These are phyloP conservation scores for Pristiophorus japonicus DNA, from an alignment of 2,113 vertebrate genomes.

Conservation along the genomic window DNA sequence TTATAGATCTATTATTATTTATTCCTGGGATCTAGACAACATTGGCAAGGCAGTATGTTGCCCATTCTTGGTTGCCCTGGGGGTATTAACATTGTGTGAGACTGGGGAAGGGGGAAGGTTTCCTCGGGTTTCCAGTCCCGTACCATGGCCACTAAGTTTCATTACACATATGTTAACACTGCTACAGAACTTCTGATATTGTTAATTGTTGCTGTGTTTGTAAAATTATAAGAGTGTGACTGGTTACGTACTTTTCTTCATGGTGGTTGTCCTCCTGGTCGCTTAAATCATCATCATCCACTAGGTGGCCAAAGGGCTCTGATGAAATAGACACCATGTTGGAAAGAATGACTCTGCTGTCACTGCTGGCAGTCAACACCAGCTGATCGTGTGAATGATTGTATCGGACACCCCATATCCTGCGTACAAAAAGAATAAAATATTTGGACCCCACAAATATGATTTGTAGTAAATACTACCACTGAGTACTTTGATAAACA, in stretches of 20 bases:
- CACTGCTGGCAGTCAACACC: slow-evolving; percentile 91
- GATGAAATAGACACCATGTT: slow-evolving; percentile 99
- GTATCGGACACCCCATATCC: slow-evolving; percentile 96
- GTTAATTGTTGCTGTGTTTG: neutral
- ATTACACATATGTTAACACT: neutral
- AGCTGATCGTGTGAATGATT: slow-evolving; percentile 98
- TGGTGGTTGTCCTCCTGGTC: slow-evolving; percentile 80
- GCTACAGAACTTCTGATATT: neutral
- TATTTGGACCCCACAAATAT: neutral
- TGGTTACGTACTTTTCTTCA: slow-evolving; percentile 76
- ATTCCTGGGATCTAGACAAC: neutral
- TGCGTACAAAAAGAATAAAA: slow-evolving; percentile 44
- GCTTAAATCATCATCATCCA: slow-evolving; percentile 90
- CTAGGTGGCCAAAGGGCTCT: slow-evolving; percentile 91
- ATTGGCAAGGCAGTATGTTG: neutral
- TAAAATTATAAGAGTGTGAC: slow-evolving; percentile 26
- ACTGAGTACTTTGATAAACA: too few species aligned
- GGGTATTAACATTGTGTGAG: neutral
- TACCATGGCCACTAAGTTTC: neutral
- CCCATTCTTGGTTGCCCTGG: neutral
- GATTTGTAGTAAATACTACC: neutral
- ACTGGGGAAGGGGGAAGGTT: neutral
- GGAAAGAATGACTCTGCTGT: slow-evolving; percentile 95
- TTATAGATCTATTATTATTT: neutral
- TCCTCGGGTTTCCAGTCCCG: neutral